These are phyloP conservation scores for Galagoides demidoff DNA, from an alignment of 2,797 vertebrate genomes.

Conservation along the genomic window DNA sequence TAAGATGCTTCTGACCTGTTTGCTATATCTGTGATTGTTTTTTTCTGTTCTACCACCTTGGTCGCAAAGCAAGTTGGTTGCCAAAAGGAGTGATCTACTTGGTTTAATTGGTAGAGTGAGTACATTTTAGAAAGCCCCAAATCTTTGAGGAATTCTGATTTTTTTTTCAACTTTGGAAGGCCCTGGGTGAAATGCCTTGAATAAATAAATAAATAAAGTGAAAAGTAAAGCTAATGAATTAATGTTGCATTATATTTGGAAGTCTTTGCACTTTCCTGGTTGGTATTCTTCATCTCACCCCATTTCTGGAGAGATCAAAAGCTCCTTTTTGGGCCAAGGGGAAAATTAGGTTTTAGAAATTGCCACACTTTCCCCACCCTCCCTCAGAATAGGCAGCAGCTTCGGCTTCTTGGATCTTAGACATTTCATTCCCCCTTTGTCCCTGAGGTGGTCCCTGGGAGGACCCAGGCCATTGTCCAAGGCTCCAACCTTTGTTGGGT, in stretches of 20 bases:
- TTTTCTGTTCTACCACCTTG: not conserved
- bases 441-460: conserved; percentile 79
- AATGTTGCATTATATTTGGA: not conserved
- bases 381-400: conserved; percentile 37
- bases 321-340: conserved; percentile 65
- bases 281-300: not conserved
- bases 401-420: conserved; percentile 66
- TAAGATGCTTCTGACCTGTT: not conserved
- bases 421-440: conserved; percentile 63
- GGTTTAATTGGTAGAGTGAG: not conserved
- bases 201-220: conserved; percentile 1
- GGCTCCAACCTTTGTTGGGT: conserved; percentile 72
- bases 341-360: conserved; percentile 84
- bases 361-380: conserved; percentile 71
- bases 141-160: conserved; percentile 76
- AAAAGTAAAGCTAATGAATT: conserved; percentile 21
- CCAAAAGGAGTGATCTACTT: not conserved
- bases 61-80: not conserved
- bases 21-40: not conserved
- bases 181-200: not conserved
- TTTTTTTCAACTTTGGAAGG: conserved; percentile 70
- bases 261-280: conserved; percentile 50
- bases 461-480: conserved; percentile 70
- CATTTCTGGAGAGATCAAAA: conserved; percentile 76
- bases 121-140: not conserved